phyloP scores from a whole-genome alignment of 2,797 vertebrate species.

The Pterois miles region DNA sequence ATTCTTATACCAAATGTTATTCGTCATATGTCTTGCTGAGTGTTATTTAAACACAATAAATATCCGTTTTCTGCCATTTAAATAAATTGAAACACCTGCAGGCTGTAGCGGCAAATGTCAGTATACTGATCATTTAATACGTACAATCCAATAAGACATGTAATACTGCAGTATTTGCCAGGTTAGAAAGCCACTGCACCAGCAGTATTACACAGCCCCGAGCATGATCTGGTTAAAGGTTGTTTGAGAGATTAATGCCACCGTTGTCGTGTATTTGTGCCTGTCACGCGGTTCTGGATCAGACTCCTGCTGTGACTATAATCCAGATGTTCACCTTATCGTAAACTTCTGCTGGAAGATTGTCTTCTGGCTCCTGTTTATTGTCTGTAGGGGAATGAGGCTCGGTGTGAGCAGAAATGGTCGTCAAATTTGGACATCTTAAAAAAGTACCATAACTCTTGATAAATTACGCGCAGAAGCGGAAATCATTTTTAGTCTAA shows the following conservation, averaged over 20 bases:
- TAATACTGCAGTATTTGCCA: not conserved
- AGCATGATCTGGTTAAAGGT: not conserved
- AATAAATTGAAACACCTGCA: no score
- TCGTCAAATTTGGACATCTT: conserved; percentile 14
- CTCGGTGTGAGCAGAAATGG: not conserved
- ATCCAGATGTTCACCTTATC: conserved; percentile 20
- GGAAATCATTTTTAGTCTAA: not conserved
- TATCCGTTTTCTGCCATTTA: no score
- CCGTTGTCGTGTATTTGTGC: not conserved
- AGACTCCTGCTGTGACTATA: conserved; percentile 12
- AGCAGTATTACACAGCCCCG: not conserved
- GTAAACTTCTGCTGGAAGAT: conserved; percentile 15
- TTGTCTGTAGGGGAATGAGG: not conserved
- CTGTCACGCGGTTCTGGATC: not conserved
- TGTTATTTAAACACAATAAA: no score
- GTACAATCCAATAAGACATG: not conserved
- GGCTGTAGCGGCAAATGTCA: not conserved
- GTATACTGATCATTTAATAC: not conserved
- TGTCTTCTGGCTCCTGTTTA: conserved; percentile 6
- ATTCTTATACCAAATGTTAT: no score
- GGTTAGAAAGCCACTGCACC: not conserved
- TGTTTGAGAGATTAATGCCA: conserved; percentile 4
- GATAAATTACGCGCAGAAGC: not conserved
- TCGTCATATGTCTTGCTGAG: no score
- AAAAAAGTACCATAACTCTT: conserved; percentile 19